These are phyloP conservation scores for Rhinogobius similis DNA, from an alignment of 2,113 vertebrate species.

Conservation along the genomic window DNA sequence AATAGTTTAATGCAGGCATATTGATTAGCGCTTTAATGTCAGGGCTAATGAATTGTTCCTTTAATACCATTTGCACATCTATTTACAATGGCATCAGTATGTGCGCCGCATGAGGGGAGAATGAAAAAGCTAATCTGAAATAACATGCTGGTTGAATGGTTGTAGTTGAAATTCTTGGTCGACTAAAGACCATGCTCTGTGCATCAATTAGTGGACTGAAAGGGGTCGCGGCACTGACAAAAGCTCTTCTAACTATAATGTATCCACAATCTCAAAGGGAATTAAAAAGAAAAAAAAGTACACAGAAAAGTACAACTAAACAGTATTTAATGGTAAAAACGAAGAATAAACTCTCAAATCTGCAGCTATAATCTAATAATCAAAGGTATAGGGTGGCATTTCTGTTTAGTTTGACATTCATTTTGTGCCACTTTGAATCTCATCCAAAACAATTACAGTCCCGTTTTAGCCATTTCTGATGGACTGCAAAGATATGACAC, in stretches of 20 bases:
- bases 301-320: too few species aligned
- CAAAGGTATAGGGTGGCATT: too few species aligned
- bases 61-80: conserved; percentile 77
- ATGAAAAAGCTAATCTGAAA: conserved; percentile 17
- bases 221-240: too few species aligned
- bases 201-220: too few species aligned
- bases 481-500: neutral
- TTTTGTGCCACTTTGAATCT: neutral
- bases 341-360: too few species aligned
- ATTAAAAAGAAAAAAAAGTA: too few species aligned
- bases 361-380: too few species aligned
- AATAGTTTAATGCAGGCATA: conserved; percentile 81
- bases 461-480: neutral
- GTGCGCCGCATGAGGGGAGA: conserved; percentile 26
- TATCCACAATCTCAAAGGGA: too few species aligned
- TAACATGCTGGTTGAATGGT: neutral
- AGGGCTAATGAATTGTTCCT: conserved; percentile 80
- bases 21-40: conserved; percentile 81
- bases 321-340: too few species aligned
- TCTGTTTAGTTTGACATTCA: too few species aligned
- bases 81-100: conserved; percentile 68
- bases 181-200: too few species aligned
- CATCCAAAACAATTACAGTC: neutral
- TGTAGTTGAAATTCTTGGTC: neutral
- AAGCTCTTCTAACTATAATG: too few species aligned